Conservation (phyloP, 1,140 invertebrate genomes). For the Helicoverpa zea region DNA sequence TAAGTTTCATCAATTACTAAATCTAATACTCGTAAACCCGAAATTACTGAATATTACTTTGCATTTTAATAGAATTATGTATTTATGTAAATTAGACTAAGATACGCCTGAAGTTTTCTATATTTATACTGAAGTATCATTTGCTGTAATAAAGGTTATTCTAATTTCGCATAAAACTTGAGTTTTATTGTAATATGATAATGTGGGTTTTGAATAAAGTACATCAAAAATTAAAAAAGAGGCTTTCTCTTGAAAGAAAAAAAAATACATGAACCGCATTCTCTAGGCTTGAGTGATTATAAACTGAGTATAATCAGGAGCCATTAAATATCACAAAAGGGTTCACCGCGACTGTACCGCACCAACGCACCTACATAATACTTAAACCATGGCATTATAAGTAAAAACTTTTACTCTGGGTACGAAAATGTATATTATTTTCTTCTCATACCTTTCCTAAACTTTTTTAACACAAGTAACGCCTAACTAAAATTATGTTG, state of each 20-base stretch:
- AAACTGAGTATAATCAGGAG: no score
- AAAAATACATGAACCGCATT: not conserved
- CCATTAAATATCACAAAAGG: no score
- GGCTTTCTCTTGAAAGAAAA: no score
- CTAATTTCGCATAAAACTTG: not conserved
- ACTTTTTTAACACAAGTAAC: slow-evolving; percentile 7
- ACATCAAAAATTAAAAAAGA: not conserved
- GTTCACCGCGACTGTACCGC: no score
- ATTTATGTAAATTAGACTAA: slow-evolving; percentile 10
- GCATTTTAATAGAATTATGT: not conserved
- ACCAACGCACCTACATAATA: no score
- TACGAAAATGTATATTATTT: not conserved
- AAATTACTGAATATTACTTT: slow-evolving; percentile 1
- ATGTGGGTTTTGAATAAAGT: not conserved
- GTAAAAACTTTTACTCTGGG: no score
- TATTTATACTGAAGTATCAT: slow-evolving; percentile 31
- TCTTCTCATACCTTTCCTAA: not conserved
- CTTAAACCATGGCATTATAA: no score
- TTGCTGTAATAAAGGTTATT: slow-evolving; percentile 18
- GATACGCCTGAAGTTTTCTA: slow-evolving; percentile 16
- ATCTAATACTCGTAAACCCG: not conserved
- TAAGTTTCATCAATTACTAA: not conserved
- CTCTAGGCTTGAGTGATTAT: not conserved
- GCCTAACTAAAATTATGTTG: slow-evolving; percentile 15
- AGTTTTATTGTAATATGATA: not conserved